These are phyloP conservation scores for Campoplex capitator DNA, from an alignment of 2,888 invertebrate genomes.

Conservation along the genomic window DNA sequence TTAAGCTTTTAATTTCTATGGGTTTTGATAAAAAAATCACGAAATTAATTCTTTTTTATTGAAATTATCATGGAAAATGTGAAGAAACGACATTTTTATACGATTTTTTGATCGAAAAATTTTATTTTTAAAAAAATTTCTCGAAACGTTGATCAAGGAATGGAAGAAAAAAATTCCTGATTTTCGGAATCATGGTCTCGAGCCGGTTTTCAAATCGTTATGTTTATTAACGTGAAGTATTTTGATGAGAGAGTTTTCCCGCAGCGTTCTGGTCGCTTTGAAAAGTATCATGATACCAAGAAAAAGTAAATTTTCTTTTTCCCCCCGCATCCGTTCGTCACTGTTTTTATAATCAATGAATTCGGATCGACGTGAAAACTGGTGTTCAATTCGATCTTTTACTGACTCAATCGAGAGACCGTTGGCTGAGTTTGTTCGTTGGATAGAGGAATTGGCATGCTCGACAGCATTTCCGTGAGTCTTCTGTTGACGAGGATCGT, in stretches of 20 bases:
- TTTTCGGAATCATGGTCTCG: background rate
- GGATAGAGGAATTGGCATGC: constrained; percentile 66
- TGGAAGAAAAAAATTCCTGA: background rate
- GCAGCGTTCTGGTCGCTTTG: too few species aligned
- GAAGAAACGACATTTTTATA: background rate
- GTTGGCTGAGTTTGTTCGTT: constrained; percentile 29
- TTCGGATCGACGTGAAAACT: background rate
- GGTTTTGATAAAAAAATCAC: too few species aligned
- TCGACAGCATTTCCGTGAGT: constrained; percentile 47
- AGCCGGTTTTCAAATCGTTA: too few species aligned
- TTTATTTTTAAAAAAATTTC: too few species aligned
- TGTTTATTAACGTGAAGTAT: too few species aligned
- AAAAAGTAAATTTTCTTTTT: background rate
- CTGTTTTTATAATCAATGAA: background rate
- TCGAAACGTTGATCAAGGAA: too few species aligned
- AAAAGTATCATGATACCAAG: background rate
- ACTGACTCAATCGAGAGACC: constrained; percentile 27
- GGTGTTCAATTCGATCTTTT: background rate
- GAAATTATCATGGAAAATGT: background rate
- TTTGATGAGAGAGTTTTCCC: too few species aligned
- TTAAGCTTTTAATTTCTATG: too few species aligned
- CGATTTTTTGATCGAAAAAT: background rate
- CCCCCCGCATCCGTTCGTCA: background rate
- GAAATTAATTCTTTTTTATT: background rate
- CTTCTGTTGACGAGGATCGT: constrained; percentile 54